Base-by-base conservation (phyloP, 2,888 invertebrate genomes). In the Eupithecia abbreviata region DNA sequence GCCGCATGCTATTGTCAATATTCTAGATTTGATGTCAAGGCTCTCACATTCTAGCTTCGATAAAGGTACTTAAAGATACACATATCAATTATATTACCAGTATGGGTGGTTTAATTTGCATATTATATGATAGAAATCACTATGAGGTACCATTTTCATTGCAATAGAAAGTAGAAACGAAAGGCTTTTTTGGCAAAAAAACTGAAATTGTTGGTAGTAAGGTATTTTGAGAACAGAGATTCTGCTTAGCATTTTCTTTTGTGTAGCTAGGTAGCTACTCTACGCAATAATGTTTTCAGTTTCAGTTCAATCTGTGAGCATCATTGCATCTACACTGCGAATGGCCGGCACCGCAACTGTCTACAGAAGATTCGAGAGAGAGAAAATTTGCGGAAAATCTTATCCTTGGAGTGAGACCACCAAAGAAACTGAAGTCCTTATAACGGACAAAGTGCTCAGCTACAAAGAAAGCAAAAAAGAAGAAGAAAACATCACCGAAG, bases 331-430 rank as follows among this genome's bases (percentile, higher is more conserved):
- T 3, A 93, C 97, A 55, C 93, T 97, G 45, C 96, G 97, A 85
- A 94, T 97, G 93, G 96, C 97, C 0, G 95, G 96, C 75, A 96
- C 97, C 62, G 97, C 97, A 18, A 96, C 97, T 45, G 93, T 96
- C 43, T 98, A 97, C 85, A 97, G 97, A 90, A 95, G 97, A 86
- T 97, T 97, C 86, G 97, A 97, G 90, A 96, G 97, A 81, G 97
- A 98, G 90, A 97, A 97, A 84, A 86, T 97, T 51, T 96, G 96
- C 73, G 97, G 97, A 0, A 96, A 96, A 70, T 96, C 95, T 85
- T 97, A 97, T 89, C 97, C 97, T 2, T 98, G 98, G 98, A 95
- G 95, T 42, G 84, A 84, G 58, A 85, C 88, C 3, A 87, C 90
- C n/a, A 91, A 93, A 80, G 85, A 86, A 18, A 74, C 76, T 2